Percentiles rank a stretch among this genome's conserved stretches.
These are phyloP conservation scores for Coelinius sp. DNA, from an alignment of 2,888 invertebrate genomes.

Conservation along the genomic window DNA sequence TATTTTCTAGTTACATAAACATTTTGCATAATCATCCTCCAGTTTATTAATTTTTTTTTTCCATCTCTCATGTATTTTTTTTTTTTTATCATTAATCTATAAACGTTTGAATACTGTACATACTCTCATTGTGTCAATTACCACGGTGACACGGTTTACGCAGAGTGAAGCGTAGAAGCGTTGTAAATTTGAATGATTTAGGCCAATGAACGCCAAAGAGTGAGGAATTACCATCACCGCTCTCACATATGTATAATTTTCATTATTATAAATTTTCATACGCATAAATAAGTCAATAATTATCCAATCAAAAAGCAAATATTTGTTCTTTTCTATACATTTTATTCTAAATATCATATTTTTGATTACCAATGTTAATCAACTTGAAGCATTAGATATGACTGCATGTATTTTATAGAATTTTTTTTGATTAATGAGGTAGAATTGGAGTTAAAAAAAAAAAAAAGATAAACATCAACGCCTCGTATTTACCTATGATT, in stretches of 20 bases:
- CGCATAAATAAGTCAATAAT: background rate
- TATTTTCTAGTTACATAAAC: constrained; percentile 28
- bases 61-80: constrained; percentile 30
- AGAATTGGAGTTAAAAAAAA: constrained; percentile 41
- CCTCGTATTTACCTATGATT: background rate
- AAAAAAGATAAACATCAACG: constrained; percentile 6
- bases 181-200: constrained; percentile 37
- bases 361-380: background rate
- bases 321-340: constrained; percentile 15
- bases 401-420: background rate
- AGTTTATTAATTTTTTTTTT: constrained; percentile 19
- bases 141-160: constrained; percentile 23
- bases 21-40: background rate
- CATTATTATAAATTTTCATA: background rate
- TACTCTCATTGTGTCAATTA: constrained; percentile 8
- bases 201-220: constrained; percentile 30
- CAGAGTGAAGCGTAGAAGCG: background rate
- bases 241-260: constrained; percentile 7
- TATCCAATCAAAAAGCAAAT: background rate
- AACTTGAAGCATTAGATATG: background rate
- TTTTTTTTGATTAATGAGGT: constrained; percentile 39
- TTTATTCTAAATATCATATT: background rate
- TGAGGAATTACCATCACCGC: constrained; percentile 1
- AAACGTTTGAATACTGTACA: constrained; percentile 25
- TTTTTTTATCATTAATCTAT: constrained; percentile 14